Evolutionary conservation across 2,888 invertebrate species (phyloP).

Genomic region (Andrena chrysosceles): DNA sequence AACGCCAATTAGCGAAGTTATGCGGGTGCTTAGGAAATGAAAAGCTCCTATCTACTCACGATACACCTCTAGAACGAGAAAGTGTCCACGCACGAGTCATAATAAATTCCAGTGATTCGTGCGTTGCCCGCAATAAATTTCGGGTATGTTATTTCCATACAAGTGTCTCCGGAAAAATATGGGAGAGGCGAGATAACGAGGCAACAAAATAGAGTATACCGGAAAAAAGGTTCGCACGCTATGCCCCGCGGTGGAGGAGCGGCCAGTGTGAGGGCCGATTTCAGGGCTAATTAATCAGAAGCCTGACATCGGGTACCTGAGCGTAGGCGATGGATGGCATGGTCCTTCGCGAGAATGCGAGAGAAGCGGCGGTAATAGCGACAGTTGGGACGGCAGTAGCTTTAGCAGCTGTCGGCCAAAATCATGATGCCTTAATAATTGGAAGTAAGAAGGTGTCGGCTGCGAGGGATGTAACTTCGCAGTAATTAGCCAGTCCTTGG

Average conservation of each 20-base stretch:
- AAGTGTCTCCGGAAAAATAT: slow-evolving; percentile 31
- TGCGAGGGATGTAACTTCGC: slow-evolving; percentile 72
- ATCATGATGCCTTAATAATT: slow-evolving; percentile 78
- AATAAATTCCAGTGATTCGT: slow-evolving; percentile 52
- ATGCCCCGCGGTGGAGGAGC: not conserved
- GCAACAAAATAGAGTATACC: slow-evolving; percentile 28
- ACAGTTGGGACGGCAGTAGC: slow-evolving; percentile 6
- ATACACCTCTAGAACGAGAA: not conserved
- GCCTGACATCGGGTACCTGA: not conserved
- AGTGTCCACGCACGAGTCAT: slow-evolving; percentile 31
- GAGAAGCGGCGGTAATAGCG: slow-evolving; percentile 6
- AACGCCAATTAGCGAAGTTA: not conserved
- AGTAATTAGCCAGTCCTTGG: slow-evolving; percentile 77
- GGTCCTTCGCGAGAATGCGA: not conserved
- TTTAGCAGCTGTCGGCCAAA: slow-evolving; percentile 33
- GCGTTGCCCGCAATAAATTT: slow-evolving; percentile 48
- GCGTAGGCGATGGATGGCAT: not conserved
- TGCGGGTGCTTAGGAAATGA: too few relatives aligned
- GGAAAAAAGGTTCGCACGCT: slow-evolving; percentile 19
- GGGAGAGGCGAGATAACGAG: slow-evolving; percentile 33
- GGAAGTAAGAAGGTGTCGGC: slow-evolving; percentile 74
- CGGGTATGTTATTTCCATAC: slow-evolving; percentile 40
- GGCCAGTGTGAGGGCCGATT: slow-evolving; percentile 13
- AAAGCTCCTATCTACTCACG: not conserved
- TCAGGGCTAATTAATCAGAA: slow-evolving; percentile 36